Conservation (phyloP, 2,113 vertebrate species). For the Fregata magnificens region DNA sequence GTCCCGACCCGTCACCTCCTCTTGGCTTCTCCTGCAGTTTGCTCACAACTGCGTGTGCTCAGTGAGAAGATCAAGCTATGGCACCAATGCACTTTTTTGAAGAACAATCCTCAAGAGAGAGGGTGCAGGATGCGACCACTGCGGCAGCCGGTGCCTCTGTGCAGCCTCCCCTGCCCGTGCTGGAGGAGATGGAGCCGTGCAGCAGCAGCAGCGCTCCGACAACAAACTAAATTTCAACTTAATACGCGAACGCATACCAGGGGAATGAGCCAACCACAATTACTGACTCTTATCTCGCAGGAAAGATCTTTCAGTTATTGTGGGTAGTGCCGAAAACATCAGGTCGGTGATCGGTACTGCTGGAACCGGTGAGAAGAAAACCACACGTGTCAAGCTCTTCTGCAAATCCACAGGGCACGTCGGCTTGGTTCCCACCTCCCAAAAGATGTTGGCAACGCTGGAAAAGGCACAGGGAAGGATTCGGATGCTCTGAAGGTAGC, state of each 20-base stretch:
- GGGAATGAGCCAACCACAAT: conserved; percentile 24
- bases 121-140: rapidly evolving
- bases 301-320: conserved; percentile 57
- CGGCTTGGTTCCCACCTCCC: background rate
- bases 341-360: background rate
- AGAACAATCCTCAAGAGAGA: background rate
- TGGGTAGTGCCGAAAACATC: background rate
- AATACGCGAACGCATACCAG: background rate
- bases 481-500: background rate
- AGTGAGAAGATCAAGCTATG: background rate
- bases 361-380: background rate
- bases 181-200: rapidly evolving
- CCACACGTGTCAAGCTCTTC: background rate
- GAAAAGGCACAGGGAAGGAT: background rate
- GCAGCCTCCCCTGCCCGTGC: background rate
- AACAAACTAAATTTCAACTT: background rate
- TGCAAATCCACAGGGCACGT: background rate
- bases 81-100: background rate
- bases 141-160: background rate
- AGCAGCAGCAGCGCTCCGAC: background rate
- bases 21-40: background rate
- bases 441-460: background rate
- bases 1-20: background rate
- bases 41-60: rapidly evolving
- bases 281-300: background rate